Evolutionary conservation across 2,113 vertebrate species (phyloP), one percentile per base, ranked within the genome.

Genomic region (Salvelinus fontinalis): DNA sequence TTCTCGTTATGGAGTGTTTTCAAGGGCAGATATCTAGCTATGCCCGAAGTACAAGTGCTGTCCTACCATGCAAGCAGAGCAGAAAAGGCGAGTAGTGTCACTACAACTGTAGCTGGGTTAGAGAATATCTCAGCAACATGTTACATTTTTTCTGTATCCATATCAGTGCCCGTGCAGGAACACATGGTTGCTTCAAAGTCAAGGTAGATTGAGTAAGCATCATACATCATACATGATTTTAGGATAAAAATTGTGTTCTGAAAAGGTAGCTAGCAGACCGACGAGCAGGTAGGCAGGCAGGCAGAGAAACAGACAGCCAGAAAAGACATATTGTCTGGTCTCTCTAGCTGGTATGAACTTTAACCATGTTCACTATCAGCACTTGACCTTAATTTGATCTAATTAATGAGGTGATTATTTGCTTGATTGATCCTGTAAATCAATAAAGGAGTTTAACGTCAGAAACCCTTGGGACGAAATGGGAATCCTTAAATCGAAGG

Each of bases 321-420:
- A 54, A 18, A 9, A 9, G 7, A 22, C 7, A 1, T 62, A 62
- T 62, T 24, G 59, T 8, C n/a, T n/a, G 18, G 59, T 62, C 59
- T 62, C n/a, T n/a, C 59, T 22, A 18, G 51, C 59, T 62, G n/a
- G n/a, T 22, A 9, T n/a, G 59, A 62, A n/a, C 59, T n/a, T 62
- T 22, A 62, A n/a, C 59, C 59, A 7, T 24, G 59, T n/a, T 22
- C 59, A 62, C 59, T 62, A 62, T 62, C 59, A 62, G 59, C 59
- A 62, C 59, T 24, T 62, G 59, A 62, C 16, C 59, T 62, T 22
- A 75, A 62, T 5, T 24, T 22, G 18, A 62, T 62, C 59, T 24
- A 62, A 78, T 78, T 73, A 81, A 68, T 81, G 22, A 31, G 51
- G 66, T 44, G 71, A 71, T 74, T 75, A 78, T 65, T 78, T 72